Percentiles rank a stretch among this genome's conserved stretches.
These are phyloP conservation scores for Haliclona indistincta DNA, from an alignment of 37 sponge, comb jelly and placozoan genomes.

Conservation along the genomic window DNA sequence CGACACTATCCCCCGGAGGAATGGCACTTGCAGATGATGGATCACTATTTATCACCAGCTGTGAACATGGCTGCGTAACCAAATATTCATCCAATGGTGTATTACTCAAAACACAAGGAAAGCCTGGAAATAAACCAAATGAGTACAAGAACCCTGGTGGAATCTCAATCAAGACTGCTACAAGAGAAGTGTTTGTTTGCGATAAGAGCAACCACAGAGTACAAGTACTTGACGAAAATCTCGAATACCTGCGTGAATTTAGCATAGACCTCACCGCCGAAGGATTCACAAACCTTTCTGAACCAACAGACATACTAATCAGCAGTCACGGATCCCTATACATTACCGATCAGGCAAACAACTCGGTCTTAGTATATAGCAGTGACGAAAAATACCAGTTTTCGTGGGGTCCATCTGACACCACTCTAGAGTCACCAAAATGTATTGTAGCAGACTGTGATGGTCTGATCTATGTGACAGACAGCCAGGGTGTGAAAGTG, in stretches of 20 bases:
- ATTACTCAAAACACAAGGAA: not conserved
- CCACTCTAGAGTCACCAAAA: conserved; percentile 15
- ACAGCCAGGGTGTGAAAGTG: not conserved
- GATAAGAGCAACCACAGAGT: conserved; percentile 27
- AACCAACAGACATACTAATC: conserved; percentile 16
- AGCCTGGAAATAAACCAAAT: not conserved
- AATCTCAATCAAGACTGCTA: not conserved
- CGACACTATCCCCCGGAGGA: too few species aligned
- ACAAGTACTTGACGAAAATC: conserved; percentile 11
- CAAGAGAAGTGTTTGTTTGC: conserved; percentile 21
- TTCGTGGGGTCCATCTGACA: not conserved
- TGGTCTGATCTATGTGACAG: conserved; percentile 6
- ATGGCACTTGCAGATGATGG: too few species aligned
- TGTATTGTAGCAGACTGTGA: conserved; percentile 4
- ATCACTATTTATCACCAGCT: not conserved
- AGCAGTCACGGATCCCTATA: not conserved
- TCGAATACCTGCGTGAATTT: not conserved
- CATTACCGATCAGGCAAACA: conserved; percentile 13
- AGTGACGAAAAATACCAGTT: not conserved
- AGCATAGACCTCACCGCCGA: not conserved
- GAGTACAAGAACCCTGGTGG: conserved; percentile 34
- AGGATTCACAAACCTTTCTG: not conserved
- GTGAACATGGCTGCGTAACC: not conserved
- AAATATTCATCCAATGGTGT: not conserved
- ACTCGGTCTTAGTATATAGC: conserved; percentile 9